Conservation (phyloP, 2,113 vertebrate species). For the Dermatemys mawii region DNA sequence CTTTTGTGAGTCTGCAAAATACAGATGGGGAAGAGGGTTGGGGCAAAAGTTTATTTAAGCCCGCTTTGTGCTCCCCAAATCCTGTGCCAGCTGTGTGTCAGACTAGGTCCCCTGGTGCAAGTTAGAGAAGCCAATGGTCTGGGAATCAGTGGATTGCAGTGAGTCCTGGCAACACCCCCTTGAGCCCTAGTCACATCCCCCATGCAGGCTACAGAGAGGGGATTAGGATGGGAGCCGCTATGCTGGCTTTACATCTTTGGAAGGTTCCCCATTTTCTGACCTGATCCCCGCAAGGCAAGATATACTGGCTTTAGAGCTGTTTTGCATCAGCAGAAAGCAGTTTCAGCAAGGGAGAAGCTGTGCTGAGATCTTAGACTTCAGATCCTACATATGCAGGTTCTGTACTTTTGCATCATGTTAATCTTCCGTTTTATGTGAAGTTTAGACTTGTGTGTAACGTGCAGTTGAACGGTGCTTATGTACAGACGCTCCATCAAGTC, state of each 20-base stretch:
- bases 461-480: conserved; percentile 73
- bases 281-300: neutral
- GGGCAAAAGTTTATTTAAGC: neutral
- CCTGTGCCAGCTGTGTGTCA: neutral
- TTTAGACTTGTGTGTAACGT: neutral
- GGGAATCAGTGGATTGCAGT: neutral
- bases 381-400: neutral
- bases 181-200: neutral
- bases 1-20: neutral
- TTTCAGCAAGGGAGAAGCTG: neutral
- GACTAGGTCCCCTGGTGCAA: neutral
- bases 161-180: neutral
- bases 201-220: neutral
- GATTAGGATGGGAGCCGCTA: neutral
- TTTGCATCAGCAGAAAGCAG: fast-evolving
- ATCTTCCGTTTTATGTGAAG: neutral
- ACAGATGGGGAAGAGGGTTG: neutral
- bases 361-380: neutral
- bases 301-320: neutral
- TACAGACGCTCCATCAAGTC: conserved; percentile 34
- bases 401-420: neutral
- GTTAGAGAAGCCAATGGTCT: neutral
- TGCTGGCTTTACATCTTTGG: neutral
- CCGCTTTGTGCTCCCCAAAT: neutral
- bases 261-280: neutral